phyloP scores from a whole-genome alignment of 2,113 vertebrate species.

The Abramis brama region DNA sequence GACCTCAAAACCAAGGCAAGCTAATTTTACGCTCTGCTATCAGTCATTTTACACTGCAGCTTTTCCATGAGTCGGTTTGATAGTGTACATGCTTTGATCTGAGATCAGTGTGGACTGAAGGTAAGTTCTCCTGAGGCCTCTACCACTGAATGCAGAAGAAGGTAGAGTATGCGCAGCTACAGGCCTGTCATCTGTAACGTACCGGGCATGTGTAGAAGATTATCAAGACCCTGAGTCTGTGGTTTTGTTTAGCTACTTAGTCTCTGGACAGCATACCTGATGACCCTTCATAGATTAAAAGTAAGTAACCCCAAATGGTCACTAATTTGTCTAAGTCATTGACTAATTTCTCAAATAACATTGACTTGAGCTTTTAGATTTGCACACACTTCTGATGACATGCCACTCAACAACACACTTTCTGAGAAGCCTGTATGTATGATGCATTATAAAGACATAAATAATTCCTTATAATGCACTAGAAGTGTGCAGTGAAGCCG shows the following conservation, averaged over 20 bases:
- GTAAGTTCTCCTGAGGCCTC: slow-evolving; percentile 60
- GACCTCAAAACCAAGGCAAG: neutral
- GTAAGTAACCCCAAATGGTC: slow-evolving; percentile 60
- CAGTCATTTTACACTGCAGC: neutral
- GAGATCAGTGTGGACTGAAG: slow-evolving; percentile 46
- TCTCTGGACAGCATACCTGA: slow-evolving; percentile 36
- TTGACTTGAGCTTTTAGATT: neutral
- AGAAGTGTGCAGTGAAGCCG: neutral
- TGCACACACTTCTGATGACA: neutral
- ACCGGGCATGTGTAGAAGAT: slow-evolving; percentile 26
- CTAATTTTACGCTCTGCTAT: neutral
- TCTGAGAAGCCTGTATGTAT: neutral
- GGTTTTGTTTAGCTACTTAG: slow-evolving; percentile 20
- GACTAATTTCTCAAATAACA: slow-evolving; percentile 36
- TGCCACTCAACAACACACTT: neutral
- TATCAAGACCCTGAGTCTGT: slow-evolving; percentile 4
- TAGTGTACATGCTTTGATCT: slow-evolving; percentile 36
- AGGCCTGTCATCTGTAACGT: slow-evolving; percentile 18
- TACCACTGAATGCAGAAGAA: slow-evolving; percentile 56
- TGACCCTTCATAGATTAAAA: slow-evolving; percentile 39
- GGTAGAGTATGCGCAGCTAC: slow-evolving; percentile 60
- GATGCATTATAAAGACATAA: neutral
- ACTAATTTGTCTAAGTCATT: neutral
- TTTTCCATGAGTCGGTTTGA: neutral
- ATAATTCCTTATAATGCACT: neutral